Evolutionary conservation across 2,113 vertebrate genomes (phyloP).

Genomic region (Ondatra zibethicus): DNA sequence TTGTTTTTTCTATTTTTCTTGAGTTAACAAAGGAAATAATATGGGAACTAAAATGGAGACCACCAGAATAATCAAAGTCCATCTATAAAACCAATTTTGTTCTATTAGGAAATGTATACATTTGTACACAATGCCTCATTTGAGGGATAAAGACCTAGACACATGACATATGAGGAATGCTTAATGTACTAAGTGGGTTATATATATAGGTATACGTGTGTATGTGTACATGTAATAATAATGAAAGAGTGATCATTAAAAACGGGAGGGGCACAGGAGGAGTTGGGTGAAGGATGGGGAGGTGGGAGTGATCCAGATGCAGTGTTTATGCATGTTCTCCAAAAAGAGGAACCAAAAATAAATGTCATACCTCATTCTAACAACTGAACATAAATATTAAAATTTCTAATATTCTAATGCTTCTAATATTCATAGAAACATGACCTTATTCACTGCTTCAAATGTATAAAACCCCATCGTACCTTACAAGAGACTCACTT

Average conservation of each 20-base stretch:
- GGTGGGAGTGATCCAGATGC: not conserved
- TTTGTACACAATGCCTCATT: not conserved
- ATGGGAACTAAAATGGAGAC: not conserved
- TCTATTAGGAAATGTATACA: slow-evolving; percentile 2
- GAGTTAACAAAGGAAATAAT: slow-evolving; percentile 51
- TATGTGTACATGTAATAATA: not conserved
- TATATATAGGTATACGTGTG: not conserved
- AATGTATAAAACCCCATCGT: slow-evolving; percentile 65
- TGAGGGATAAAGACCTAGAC: slow-evolving; percentile 8
- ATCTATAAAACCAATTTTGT: slow-evolving; percentile 5
- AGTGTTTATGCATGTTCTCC: not conserved
- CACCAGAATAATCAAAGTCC: slow-evolving; percentile 35
- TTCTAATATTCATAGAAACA: slow-evolving; percentile 2
- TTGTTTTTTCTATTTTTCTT: slow-evolving; percentile 23
- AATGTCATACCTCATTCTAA: slow-evolving; percentile 4
- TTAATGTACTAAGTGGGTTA: not conserved
- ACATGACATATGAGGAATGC: not conserved
- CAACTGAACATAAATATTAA: slow-evolving; percentile 39
- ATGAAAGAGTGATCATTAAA: not conserved
- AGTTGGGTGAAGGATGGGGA: not conserved
- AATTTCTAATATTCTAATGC: too few species aligned
- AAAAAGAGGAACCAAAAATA: not conserved
- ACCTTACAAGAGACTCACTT: slow-evolving; percentile 92
- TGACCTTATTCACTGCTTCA: slow-evolving; percentile 45
- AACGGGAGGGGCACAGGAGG: too few species aligned